Percentiles rank a stretch among this genome's conserved stretches.
phyloP scores from a whole-genome alignment of 2,113 vertebrate species.

The Xenopus tropicalis region UCB_Xtro_10.0 CM004451.2:20680001-20680500 shows the following conservation, averaged over 20 bases:
- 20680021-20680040: conserved; percentile 14
- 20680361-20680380: not conserved
- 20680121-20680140: conserved; percentile 87
- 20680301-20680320: conserved; percentile 18
- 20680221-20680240: conserved; percentile 47
- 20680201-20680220: conserved; percentile 29
- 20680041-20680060: not conserved
- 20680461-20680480: too few species aligned
- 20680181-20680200: conserved; percentile 41
- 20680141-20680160: conserved; percentile 74
- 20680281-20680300: conserved; percentile 38
- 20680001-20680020: not conserved
- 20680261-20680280: not conserved
- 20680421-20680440: not conserved
- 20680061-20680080: not conserved
- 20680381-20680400: not conserved
- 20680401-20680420: not conserved
- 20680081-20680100: not conserved
- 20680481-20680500: too few species aligned
- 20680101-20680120: conserved; percentile 66
- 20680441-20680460: too few species aligned
- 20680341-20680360: not conserved
- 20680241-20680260: conserved; percentile 49
- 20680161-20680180: conserved; percentile 67
- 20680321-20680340: not conserved